phyloP scores from a whole-genome alignment of 2,113 vertebrate species.

The Bungarus multicinctus region DNA sequence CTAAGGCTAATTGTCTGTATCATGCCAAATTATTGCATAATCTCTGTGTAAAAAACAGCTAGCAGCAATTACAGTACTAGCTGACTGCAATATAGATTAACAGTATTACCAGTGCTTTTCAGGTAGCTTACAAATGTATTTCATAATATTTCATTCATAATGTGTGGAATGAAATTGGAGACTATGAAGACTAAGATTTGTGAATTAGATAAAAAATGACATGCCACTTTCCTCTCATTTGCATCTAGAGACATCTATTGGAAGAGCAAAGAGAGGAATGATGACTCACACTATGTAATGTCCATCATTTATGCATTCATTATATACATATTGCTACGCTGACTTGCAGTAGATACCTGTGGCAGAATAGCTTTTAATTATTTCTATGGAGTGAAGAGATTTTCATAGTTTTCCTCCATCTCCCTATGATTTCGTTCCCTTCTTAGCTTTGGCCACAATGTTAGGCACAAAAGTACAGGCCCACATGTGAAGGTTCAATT shows the following conservation, averaged over 20 bases:
- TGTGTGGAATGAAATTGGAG: background rate
- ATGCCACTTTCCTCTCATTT: background rate
- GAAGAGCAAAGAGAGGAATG: background rate
- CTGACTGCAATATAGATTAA: background rate
- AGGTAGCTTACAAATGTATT: background rate
- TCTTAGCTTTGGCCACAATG: background rate
- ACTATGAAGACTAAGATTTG: background rate
- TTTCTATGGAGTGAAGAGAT: background rate
- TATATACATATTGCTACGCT: background rate
- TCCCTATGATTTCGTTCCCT: background rate
- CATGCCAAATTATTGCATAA: conserved; percentile 33
- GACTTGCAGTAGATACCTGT: background rate
- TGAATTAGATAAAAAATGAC: background rate
- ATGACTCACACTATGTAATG: background rate
- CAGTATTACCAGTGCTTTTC: background rate
- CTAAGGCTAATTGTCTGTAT: conserved; percentile 44
- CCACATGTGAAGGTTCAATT: too few species aligned
- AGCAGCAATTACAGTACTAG: conserved; percentile 43
- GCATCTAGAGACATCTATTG: background rate
- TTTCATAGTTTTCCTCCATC: background rate
- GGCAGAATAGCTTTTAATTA: background rate
- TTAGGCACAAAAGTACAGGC: too few species aligned
- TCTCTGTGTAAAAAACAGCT: conserved; percentile 28
- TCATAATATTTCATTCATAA: background rate
- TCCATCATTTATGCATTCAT: background rate